phyloP scores from a whole-genome alignment of 1,140 invertebrate species.

The Reticulitermes speratus region DNA sequence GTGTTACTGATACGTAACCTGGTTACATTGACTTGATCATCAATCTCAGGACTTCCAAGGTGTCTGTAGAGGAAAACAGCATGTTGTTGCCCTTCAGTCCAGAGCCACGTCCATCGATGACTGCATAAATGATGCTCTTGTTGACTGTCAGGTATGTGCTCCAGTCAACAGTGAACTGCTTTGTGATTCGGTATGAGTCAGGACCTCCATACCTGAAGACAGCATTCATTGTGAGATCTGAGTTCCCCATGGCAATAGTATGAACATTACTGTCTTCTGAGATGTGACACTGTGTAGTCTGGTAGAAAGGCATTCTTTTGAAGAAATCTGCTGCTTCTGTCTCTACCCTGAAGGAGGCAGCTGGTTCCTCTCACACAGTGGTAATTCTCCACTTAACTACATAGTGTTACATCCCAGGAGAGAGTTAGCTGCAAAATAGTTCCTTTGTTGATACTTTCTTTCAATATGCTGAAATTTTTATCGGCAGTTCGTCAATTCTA shows the following conservation, averaged over 20 bases:
- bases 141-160: constrained; percentile 59
- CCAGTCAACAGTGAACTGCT: constrained; percentile 55
- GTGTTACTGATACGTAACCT: constrained; percentile 43
- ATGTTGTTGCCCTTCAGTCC: constrained; percentile 59
- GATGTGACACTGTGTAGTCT: too few relatives aligned
- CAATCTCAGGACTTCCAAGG: constrained; percentile 61
- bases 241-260: background rate
- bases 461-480: too few relatives aligned
- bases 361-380: too few relatives aligned
- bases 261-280: too few relatives aligned
- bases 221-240: background rate
- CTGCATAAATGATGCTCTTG: constrained; percentile 57
- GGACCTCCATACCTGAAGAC: constrained; percentile 63
- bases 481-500: too few relatives aligned
- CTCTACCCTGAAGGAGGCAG: too few relatives aligned
- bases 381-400: too few relatives aligned
- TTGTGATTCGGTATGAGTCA: constrained; percentile 56
- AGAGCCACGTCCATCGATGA: constrained; percentile 65
- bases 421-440: too few relatives aligned
- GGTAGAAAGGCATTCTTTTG: background rate
- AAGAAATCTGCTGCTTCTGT: too few relatives aligned
- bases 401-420: too few relatives aligned
- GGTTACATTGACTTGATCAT: constrained; percentile 62
- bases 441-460: too few relatives aligned
- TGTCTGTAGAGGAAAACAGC: constrained; percentile 55